Evolutionary conservation across 2,113 vertebrate species (phyloP), one percentile per base, ranked within the genome.

Genomic region (Cacatua alba): DNA sequence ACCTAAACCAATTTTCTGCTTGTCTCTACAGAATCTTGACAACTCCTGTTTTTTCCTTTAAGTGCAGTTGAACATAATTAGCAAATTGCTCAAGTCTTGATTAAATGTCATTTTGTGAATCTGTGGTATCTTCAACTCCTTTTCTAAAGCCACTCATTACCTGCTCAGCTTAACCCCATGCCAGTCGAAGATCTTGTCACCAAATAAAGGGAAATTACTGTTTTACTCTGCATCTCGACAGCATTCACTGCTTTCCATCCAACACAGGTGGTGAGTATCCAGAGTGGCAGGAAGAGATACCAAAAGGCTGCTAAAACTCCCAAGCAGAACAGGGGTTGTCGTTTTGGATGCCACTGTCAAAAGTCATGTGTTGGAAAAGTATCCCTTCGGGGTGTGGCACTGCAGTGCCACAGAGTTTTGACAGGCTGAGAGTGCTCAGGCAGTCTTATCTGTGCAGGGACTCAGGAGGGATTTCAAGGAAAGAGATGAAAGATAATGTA

Each of bases 11-110:
- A 72, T 97, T 97, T 92, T 96, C 67, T 93, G 84, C 63, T 95
- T 95, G 83, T 94, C 75, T 96, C 48, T 53, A 84, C 29, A 85
- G 91, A 89, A 77, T 86, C 76, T 84, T 89, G 95, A 93, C 92
- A 89, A 74, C 60, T 86, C 71, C 72, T 60, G 68, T 59, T 92
- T 97, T 89, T 87, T 48, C n/a, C 86, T 97, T 74, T 94, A 97
- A 97, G 89, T 89, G 86, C 82, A 80, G 78, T 92, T 91, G 71
- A 91, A 94, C 48, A 69, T 75, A 97, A 98, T 98, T 98, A 98
- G 91, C 91, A 82, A 96, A 97, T 96, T 97, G 74, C 94, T 96
- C 85, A 70, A 91, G 62, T 72, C 74, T 37, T 96, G 96, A 98
- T 97, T 97, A 96, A 97, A 95, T 94, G 95, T 91, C 94, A 93